Base-by-base conservation (phyloP, 2,797 vertebrate species). In the Xenopus petersii region DNA sequence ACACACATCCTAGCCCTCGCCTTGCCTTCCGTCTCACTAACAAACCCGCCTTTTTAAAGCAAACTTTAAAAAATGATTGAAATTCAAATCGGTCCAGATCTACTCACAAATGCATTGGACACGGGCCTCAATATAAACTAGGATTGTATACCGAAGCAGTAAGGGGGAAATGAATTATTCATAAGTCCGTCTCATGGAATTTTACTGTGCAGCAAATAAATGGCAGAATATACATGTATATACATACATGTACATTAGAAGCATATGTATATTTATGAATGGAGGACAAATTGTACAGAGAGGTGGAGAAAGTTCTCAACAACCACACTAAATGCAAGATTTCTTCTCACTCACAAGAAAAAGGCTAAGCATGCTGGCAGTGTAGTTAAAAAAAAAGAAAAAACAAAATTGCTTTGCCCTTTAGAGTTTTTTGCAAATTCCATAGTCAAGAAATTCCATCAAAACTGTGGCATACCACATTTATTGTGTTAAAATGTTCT, bases 131-230 rank as follows among this genome's bases (percentile, higher is more conserved):
- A 79, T 84, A 81, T 83, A 56, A 59, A 82, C 84, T 75, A 64
- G 84, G 84, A 85, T 85, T 85, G 86, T 85, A 82, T 80, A 87
- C 88, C 91, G 83, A 89, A 85, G 88, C 87, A 75, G 91, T 85
- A 87, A 89, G 89, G 80, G 81, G 80, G 70, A 70, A 70, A 87
- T 94, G 92, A 94, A 95, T 95, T 92, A 94, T 94, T 93, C 91
- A 94, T 93, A 82, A 79, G 68, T 74, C 48, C 86, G 93, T 93
- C 92, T 92, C 89, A 90, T 86, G 88, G 91, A 91, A 95, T 94
- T 93, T 93, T 84, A 87, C 86, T 86, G 86, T 89, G 90, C 84
- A 82, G 76, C 87, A 88, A 89, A 89, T 86, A 88, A 90, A 89
- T 85, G 85, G 79, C 83, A 86, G 84, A 79, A 81, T 84, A 83